A percentile compares a stretch with the other conserved stretches of the same genome.
Conservation (phyloP, 2,797 vertebrate genomes). For the Dicrostonyx torquatus region DNA sequence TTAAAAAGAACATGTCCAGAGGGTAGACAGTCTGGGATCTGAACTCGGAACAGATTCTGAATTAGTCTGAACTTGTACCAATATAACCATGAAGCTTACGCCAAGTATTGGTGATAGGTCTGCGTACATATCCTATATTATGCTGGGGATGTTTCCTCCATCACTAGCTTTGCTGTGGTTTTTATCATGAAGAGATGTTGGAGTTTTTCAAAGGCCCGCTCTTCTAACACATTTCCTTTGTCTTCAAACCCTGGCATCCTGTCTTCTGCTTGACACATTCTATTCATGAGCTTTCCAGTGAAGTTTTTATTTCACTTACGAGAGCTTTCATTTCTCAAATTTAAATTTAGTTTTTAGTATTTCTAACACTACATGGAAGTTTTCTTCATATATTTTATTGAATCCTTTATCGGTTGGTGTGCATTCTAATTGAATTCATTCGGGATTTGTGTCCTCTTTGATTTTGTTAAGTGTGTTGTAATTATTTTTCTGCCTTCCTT, state of each 20-base stretch:
- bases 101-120: not conserved
- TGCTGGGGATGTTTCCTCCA: not conserved
- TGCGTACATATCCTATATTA: not conserved
- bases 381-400: not conserved
- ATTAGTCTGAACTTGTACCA: not conserved
- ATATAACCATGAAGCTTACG: not conserved
- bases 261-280: not conserved
- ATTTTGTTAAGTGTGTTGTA: not conserved
- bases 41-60: conserved; percentile 13
- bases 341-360: not conserved
- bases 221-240: not conserved
- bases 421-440: not conserved
- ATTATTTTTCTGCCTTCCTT: not conserved
- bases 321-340: not conserved
- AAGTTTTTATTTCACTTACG: not conserved
- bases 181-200: not conserved
- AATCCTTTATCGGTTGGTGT: not conserved
- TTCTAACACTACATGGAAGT: not conserved
- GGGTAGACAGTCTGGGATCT: not conserved
- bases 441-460: not conserved
- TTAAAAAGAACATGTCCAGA: conserved; percentile 27
- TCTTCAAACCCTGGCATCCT: not conserved
- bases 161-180: not conserved
- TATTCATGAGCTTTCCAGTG: not conserved
- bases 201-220: not conserved